Evolutionary conservation across 35 echinoderm and acorn worm genomes (phyloP).

Genomic region (Lytechinus variegatus): DNA sequence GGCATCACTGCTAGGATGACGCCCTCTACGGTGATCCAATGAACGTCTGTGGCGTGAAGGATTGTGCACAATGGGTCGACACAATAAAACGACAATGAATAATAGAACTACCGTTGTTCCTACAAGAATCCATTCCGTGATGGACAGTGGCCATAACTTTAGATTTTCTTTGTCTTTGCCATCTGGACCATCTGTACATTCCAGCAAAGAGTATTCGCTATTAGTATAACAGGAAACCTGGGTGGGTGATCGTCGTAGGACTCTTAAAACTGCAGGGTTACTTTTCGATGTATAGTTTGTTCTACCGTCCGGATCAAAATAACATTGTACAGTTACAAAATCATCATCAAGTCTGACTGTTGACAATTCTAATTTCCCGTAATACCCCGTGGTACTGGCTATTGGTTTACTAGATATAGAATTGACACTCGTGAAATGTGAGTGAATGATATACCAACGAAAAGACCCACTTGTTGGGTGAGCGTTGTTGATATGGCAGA

Average conservation of each 20-base stretch:
- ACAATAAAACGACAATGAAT: conserved; percentile 8
- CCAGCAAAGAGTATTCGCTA: background rate
- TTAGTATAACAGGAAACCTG: conserved; percentile 38
- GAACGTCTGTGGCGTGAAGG: background rate
- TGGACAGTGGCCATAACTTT: conserved; percentile 18
- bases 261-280: conserved; percentile 31
- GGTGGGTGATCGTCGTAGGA: conserved; percentile 30
- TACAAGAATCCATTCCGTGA: conserved; percentile 35
- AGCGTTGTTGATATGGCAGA: conserved; percentile 41
- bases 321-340: conserved; percentile 42
- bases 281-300: conserved; percentile 1
- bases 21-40: background rate
- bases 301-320: background rate
- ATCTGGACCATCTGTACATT: conserved; percentile 1
- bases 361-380: conserved; percentile 32
- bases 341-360: conserved; percentile 6
- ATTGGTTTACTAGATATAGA: conserved; percentile 40
- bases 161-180: background rate
- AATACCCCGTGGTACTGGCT: conserved; percentile 43
- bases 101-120: background rate
- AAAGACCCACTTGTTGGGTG: conserved; percentile 17
- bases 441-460: conserved; percentile 26
- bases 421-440: conserved; percentile 33
- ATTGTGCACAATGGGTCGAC: background rate
- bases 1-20: background rate